Percentiles rank a stretch among this genome's conserved stretches.
phyloP scores from a whole-genome alignment of 2,888 invertebrate genomes.

The Hirtodrosophila alboralis region DNA sequence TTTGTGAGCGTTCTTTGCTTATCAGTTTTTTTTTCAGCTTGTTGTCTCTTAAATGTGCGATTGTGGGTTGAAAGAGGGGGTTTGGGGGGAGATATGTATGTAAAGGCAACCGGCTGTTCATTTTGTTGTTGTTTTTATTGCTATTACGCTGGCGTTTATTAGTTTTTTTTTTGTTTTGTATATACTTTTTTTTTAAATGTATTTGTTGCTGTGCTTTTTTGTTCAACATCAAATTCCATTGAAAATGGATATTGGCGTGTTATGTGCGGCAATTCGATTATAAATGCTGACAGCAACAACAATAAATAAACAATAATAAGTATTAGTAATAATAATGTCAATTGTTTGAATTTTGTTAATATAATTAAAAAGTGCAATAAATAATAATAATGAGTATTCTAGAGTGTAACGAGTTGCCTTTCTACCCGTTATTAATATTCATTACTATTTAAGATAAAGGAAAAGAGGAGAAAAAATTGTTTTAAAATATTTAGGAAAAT shows the following conservation, averaged over 20 bases:
- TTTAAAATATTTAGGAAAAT: too few relatives aligned
- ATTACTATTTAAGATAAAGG: neutral
- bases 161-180: too few relatives aligned
- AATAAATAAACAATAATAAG: slow-evolving; percentile 21
- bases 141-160: slow-evolving; percentile 25
- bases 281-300: slow-evolving; percentile 10
- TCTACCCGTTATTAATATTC: neutral
- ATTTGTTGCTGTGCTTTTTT: slow-evolving; percentile 24
- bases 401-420: neutral
- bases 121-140: slow-evolving; percentile 36
- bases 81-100: neutral
- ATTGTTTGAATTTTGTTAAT: slow-evolving; percentile 51
- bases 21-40: slow-evolving; percentile 61
- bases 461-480: too few relatives aligned
- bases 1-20: slow-evolving; percentile 41
- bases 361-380: slow-evolving; percentile 51
- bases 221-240: slow-evolving; percentile 53
- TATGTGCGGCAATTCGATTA: slow-evolving; percentile 67
- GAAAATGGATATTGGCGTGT: slow-evolving; percentile 66
- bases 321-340: slow-evolving; percentile 33
- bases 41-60: slow-evolving; percentile 17
- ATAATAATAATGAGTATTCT: too few relatives aligned
- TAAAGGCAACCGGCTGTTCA: slow-evolving; percentile 45
- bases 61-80: neutral
- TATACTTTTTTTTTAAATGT: slow-evolving; percentile 26